Evolutionary conservation across 2,797 vertebrate genomes (phyloP), one percentile per base, ranked within the genome.

Genomic region (Ctenosaura bakeri): DNA sequence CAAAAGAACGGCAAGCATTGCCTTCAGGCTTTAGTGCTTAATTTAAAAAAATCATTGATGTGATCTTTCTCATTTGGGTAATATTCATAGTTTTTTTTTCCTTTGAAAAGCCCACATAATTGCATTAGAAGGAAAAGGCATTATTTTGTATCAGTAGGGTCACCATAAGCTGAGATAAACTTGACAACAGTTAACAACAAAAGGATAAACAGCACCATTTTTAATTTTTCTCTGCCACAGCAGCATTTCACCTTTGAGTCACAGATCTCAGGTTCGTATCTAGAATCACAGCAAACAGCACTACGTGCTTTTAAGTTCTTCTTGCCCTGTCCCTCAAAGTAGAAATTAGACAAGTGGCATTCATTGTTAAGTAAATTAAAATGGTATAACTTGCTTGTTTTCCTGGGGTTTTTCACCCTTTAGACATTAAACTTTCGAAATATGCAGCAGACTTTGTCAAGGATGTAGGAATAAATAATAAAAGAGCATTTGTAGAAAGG

Each of bases 181-280:
- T 42, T 42, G 42, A 42, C 42, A 42, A 42, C 42, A 42, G 42
- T 42, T 42, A 42, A 42, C 42, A 42, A 42, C 42, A 42, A 42
- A 42, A 42, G 42, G 42, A 13, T 71, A 32, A 12, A 26, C 26
- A 66, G 64, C 26, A 14, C 35, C 2, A 2, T 32, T 64, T 42
- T 42, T 46, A 42, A 42, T 42, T 3, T 42, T 42, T 42, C 42
- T 42, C 3, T 24, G 29, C 42, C 59, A 50, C 4, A 84, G 38
- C 42, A 73, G 29, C 16, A 62, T 76, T 52, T 80, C 42, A 38
- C 54, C 50, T 66, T n/a, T 66, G 71, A 87, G 2, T 64, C 78
- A 62, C 32, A 90, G 13, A 87, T 29, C 69, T 83, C 79, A 85
- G 77, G 50, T n/a, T 83, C 22, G 35, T 50, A 83, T 64, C 46